Percentiles rank a stretch among this genome's conserved stretches.
Conservation (phyloP, 1,140 invertebrate genomes). For the Agraylea sexmaculata region DNA sequence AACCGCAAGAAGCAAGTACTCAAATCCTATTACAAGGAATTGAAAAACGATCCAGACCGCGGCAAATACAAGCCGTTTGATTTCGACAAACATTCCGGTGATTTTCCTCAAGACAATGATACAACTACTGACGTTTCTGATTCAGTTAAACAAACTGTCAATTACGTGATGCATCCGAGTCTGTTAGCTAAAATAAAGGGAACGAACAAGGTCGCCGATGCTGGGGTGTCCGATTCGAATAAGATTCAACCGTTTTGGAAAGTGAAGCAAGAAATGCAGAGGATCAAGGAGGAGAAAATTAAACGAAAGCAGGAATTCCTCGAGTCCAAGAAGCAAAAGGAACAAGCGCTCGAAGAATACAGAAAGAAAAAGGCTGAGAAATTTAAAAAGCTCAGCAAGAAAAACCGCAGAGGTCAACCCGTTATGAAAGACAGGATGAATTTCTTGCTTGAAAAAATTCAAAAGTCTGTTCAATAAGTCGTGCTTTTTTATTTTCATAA, state of each 20-base stretch:
- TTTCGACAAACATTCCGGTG: slow-evolving; percentile 21
- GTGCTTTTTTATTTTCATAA: too few relatives aligned
- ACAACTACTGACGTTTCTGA: slow-evolving; percentile 21
- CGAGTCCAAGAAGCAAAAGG: slow-evolving; percentile 41
- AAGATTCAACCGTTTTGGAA: slow-evolving; percentile 36
- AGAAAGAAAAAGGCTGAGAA: slow-evolving; percentile 52
- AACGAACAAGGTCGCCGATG: slow-evolving; percentile 7
- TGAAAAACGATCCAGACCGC: slow-evolving; percentile 33
- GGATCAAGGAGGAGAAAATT: slow-evolving; percentile 44
- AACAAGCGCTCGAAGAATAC: slow-evolving; percentile 50
- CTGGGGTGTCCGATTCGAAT: slow-evolving; percentile 14
- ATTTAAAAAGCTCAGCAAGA: slow-evolving; percentile 55
- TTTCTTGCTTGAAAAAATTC: slow-evolving; percentile 55
- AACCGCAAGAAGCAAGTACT: slow-evolving; percentile 43
- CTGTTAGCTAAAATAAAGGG: slow-evolving; percentile 24
- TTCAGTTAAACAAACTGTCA: slow-evolving; percentile 23
- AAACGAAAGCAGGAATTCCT: slow-evolving; percentile 37
- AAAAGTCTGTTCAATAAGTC: slow-evolving; percentile 23
- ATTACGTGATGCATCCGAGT: slow-evolving; percentile 36
- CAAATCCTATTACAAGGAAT: slow-evolving; percentile 42
- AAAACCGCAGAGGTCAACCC: slow-evolving; percentile 64
- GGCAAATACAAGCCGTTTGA: slow-evolving; percentile 22
- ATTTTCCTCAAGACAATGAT: slow-evolving; percentile 18
- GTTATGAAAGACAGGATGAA: slow-evolving; percentile 64
- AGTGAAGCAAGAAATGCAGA: slow-evolving; percentile 43